Base-by-base conservation (phyloP, 1,140 invertebrate genomes). In the Heterodera carotae region DNA sequence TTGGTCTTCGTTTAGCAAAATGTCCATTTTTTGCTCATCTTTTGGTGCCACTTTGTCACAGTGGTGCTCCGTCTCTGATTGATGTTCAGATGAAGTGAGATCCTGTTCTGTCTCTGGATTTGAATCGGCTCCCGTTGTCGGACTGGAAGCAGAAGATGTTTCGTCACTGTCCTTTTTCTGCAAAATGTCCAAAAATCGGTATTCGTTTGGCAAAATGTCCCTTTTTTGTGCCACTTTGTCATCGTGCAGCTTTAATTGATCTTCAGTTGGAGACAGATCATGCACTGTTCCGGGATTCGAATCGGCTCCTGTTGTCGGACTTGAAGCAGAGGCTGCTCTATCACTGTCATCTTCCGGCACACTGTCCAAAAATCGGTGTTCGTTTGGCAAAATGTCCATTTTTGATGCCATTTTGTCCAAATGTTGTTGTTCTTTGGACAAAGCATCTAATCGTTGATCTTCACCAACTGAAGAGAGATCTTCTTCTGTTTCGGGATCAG, bases 1-100 rank as follows among this genome's bases (percentile, higher is more conserved):
- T 22, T 71, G 29, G 18, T 34, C 70, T 66, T 73, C 27, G 67
- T 67, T 34, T 31, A 10, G 62, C 62, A 34, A 7, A 66, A 2
- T 66, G 62, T 31, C 62, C 62, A 34, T 31, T 66, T 34, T 31
- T 8, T 73, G 33, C 34, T 34, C 48, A 67, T 73, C 48, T 73
- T 12, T 22, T 31, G 29, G 25, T 27, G 25, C 62, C 62, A 34
- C 5, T 66, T 34, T 31, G 60, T 62, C 22, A 62, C 34, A 29
- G 39, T 71, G 69, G 22, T 59, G 48, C 25, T 72, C 70, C 18
- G 60, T 27, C 64, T 48, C 7, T 33, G 25, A 68, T 18, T 27
- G 18, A 4, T n/a, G 22, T 68, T 43, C 18, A 22, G 18, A 8
- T 31, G 67, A 22, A n/a, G 18, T 22, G 27, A 68, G 18, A 68